Evolutionary conservation across 2,113 vertebrate genomes (phyloP).

Genomic region (Dipodomys spectabilis): DNA sequence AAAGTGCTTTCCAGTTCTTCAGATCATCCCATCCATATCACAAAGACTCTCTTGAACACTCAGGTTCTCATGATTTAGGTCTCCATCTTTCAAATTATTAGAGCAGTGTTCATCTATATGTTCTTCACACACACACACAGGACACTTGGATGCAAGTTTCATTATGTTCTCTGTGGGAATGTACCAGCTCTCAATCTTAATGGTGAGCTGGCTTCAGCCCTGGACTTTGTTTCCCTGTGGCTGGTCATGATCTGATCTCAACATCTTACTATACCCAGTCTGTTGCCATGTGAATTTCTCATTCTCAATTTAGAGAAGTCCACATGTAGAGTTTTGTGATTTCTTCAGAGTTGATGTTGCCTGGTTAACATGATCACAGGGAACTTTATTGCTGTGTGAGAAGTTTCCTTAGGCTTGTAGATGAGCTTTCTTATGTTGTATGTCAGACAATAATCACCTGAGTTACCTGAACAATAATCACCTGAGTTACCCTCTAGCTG

Average conservation of each 20-base stretch:
- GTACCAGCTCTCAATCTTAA: background rate
- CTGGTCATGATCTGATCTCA: background rate
- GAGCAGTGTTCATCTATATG: background rate
- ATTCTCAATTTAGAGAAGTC: background rate
- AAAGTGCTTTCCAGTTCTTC: background rate
- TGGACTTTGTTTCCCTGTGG: background rate
- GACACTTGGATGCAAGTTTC: no score
- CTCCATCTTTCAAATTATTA: background rate
- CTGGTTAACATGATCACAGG: conserved; percentile 79
- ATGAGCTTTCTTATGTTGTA: conserved; percentile 85
- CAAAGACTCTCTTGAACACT: background rate
- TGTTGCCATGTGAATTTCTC: background rate
- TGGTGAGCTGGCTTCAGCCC: background rate
- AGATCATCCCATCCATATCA: background rate
- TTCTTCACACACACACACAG: no score
- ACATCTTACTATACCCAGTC: background rate
- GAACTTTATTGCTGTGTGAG: conserved; percentile 1
- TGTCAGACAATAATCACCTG: conserved; percentile 81
- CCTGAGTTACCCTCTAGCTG: conserved; percentile 69
- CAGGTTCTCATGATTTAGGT: background rate
- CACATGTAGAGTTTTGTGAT: background rate
- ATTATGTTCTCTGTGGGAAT: background rate
- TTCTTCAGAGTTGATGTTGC: background rate
- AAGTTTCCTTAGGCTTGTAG: conserved; percentile 84
- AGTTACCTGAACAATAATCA: conserved; percentile 89